These are phyloP conservation scores for Sanderia malayensis DNA, from an alignment of 30 jellyfish, hydroid and myxozoan genomes.

Conservation along the genomic window DNA sequence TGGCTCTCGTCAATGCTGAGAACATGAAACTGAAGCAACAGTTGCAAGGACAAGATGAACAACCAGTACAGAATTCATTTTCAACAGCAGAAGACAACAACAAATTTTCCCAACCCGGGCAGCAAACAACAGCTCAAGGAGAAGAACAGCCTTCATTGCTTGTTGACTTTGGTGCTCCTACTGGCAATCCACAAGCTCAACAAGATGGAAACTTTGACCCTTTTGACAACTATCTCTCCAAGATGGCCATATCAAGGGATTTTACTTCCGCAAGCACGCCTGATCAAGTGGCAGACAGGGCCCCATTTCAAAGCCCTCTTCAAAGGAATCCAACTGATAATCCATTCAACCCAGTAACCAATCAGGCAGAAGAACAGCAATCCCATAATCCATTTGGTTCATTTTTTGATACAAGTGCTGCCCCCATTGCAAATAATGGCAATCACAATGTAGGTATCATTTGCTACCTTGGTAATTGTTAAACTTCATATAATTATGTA, in stretches of 20 bases:
- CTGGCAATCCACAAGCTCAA: constrained; percentile 2
- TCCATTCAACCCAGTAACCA: constrained; percentile 32
- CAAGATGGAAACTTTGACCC: constrained; percentile 31
- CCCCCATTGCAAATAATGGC: constrained; percentile 9
- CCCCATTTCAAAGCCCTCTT: constrained; percentile 49
- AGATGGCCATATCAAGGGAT: constrained; percentile 28
- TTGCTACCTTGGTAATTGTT: too few relatives aligned
- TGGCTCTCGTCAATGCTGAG: constrained; percentile 61
- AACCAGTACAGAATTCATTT: neutral
- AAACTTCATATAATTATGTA: too few relatives aligned
- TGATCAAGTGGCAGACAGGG: constrained; percentile 30
- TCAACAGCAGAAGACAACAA: constrained; percentile 8
- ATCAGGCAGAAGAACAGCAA: too few relatives aligned
- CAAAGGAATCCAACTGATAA: constrained; percentile 42
- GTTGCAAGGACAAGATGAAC: constrained; percentile 2
- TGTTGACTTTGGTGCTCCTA: constrained; percentile 7
- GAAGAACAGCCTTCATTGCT: constrained; percentile 41
- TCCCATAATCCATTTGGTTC: constrained; percentile 43
- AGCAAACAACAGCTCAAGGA: too few relatives aligned
- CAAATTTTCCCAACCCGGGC: neutral
- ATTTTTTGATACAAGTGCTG: constrained; percentile 5
- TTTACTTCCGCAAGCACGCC: constrained; percentile 25
- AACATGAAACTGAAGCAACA: constrained; percentile 43
- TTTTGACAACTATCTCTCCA: constrained; percentile 41
- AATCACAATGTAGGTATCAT: neutral